Evolutionary conservation across 2,797 vertebrate species (phyloP).

Genomic region (Propithecus deckenii): DNA sequence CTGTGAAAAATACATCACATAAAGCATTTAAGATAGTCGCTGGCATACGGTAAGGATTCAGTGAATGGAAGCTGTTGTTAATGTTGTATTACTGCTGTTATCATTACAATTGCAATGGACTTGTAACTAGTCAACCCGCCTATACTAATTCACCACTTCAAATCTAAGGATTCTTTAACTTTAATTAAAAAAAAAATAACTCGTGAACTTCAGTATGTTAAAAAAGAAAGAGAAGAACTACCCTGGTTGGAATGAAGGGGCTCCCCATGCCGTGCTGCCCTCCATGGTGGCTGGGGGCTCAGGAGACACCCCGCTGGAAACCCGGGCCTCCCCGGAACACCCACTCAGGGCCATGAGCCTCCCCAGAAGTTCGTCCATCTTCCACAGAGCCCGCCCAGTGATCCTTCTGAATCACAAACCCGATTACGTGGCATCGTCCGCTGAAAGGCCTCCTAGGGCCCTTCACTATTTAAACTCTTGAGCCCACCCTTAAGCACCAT

Average conservation of each 20-base stretch:
- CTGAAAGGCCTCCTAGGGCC: not conserved
- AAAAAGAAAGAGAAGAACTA: not conserved
- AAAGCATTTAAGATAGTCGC: not conserved
- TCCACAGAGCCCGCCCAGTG: not conserved
- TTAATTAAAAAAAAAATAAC: not conserved
- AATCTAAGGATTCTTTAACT: not conserved
- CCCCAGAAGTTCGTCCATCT: not conserved
- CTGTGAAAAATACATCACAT: not conserved
- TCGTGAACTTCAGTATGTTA: not conserved
- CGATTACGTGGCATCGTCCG: not conserved
- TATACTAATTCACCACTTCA: not conserved
- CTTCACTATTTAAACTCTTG: not conserved
- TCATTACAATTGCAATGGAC: not conserved
- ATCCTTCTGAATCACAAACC: not conserved
- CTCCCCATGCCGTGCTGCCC: not conserved
- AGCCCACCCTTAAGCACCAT: not conserved
- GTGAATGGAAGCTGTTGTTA: not conserved
- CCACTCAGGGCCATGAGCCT: fast-evolving
- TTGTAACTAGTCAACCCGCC: not conserved
- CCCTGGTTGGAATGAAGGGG: not conserved
- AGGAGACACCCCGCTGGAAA: not conserved
- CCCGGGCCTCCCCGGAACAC: not conserved
- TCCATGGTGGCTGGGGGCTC: not conserved
- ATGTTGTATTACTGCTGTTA: not conserved
- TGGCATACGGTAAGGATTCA: not conserved